A percentile compares a stretch with the other conserved stretches of the same genome.
phyloP scores from a whole-genome alignment of 2,113 vertebrate species.

The Colistium nudipinnis region DNA sequence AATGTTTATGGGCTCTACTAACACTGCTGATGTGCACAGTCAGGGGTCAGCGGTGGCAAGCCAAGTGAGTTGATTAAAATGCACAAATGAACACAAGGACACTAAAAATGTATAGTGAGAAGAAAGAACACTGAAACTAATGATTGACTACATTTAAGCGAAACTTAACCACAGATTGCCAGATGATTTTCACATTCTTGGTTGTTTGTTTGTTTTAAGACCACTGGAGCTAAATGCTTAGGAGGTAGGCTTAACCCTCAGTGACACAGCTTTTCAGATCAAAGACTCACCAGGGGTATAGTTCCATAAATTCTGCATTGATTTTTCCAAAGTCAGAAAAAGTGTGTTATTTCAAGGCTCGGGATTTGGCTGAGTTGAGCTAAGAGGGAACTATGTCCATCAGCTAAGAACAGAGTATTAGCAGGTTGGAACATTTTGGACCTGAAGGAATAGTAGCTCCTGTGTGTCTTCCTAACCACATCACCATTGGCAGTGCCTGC shows the following conservation, averaged over 20 bases:
- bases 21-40: constrained; percentile 49
- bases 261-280: constrained; percentile 62
- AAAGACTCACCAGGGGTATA: constrained; percentile 62
- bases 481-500: constrained; percentile 34
- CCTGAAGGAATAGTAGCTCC: constrained; percentile 43
- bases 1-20: constrained; percentile 39
- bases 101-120: neutral
- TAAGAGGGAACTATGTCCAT: constrained; percentile 10
- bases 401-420: constrained; percentile 22
- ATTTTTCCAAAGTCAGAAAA: too few relatives aligned
- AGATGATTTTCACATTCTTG: too few relatives aligned
- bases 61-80: constrained; percentile 28
- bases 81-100: constrained; percentile 9
- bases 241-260: constrained; percentile 56
- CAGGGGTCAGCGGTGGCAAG: constrained; percentile 22
- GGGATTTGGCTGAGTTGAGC: constrained; percentile 22
- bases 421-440: constrained; percentile 29
- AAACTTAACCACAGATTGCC: too few relatives aligned
- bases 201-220: constrained; percentile 41
- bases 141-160: too few relatives aligned
- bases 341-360: constrained; percentile 37
- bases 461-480: constrained; percentile 50
- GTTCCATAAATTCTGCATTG: constrained; percentile 49
- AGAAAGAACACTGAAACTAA: neutral
- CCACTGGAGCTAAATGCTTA: constrained; percentile 13